Evolutionary conservation across 2,797 vertebrate genomes (phyloP), one percentile per base, ranked within the genome.

Genomic region (Poliocrania exsul): DNA sequence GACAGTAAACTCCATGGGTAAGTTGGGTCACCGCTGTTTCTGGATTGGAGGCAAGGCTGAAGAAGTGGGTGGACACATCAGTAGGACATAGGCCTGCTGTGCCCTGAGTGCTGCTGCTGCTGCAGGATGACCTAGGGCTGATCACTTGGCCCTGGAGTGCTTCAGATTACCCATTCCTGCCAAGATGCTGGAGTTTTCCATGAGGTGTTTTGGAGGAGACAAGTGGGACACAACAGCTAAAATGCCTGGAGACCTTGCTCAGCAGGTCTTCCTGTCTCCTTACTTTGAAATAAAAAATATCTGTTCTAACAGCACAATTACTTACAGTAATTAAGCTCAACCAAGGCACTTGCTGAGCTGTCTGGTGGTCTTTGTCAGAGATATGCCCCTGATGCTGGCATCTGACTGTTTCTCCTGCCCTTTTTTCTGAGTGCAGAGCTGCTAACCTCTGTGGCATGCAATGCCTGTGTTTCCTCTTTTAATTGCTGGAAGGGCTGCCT

Each of bases 1-100:
- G 44, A 65, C n/a, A 4, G 83, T 98, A 37, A 92, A 20, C 47
- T 71, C 96, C 61, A 86, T 97, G 26, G 33, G 97, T 98, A 70
- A 97, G 97, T 78, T 67, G 28, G 16, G 35, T 62, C 28, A n/a
- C 13, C 7, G 6, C 7, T 73, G 0, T 62, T 71, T 51, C 69
- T 42, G 50, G 19, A 37, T 1, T 67, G 42, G n/a, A 69, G 70
- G 17, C 19, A 46, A 54, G 11, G 42, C 51, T 71, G 62, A 42
- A 65, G 50, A 23, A 61, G 29, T 0, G 0, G 26, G 29, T 25
- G 42, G 50, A 4, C 0, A 5, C 2, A 1, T 17, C 38, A 23
- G 47, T 19, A 11, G 74, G 56, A 62, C 18, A 29, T 2, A 15
- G 38, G 9, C 19, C 21, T 90, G 16, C 49, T 72, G n/a, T 53